Evolutionary conservation across 2,888 invertebrate genomes (phyloP).

Genomic region (Drosophila flavopinicola): DNA sequence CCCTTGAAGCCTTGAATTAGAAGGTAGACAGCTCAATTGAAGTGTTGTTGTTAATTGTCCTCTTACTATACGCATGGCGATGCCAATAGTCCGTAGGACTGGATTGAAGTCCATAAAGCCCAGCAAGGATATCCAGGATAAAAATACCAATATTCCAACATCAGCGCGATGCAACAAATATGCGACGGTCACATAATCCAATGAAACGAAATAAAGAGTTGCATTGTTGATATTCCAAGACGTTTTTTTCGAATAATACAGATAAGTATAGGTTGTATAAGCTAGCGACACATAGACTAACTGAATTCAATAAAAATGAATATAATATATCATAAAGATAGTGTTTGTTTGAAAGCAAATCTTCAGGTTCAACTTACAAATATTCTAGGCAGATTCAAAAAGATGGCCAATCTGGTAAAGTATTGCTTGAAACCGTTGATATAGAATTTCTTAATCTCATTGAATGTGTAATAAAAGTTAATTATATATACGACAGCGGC

Average conservation of each 20-base stretch:
- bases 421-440: slow-evolving; percentile 85
- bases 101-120: slow-evolving; percentile 91
- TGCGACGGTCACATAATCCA: slow-evolving; percentile 87
- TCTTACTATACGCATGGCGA: slow-evolving; percentile 16
- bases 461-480: slow-evolving; percentile 86
- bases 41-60: slow-evolving; percentile 75
- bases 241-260: neutral
- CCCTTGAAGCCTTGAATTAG: slow-evolving; percentile 86
- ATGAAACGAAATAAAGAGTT: slow-evolving; percentile 56
- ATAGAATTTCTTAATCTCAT: slow-evolving; percentile 86
- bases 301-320: slow-evolving; percentile 35
- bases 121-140: slow-evolving; percentile 89
- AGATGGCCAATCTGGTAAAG: slow-evolving; percentile 82
- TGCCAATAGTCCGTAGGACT: slow-evolving; percentile 83
- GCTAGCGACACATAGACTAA: slow-evolving; percentile 53
- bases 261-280: slow-evolving; percentile 26
- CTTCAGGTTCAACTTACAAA: slow-evolving; percentile 8
- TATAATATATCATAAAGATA: neutral
- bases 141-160: slow-evolving; percentile 87
- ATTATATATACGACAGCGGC: slow-evolving; percentile 85
- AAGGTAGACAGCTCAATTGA: neutral
- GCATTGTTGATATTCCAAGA: neutral
- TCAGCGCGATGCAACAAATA: slow-evolving; percentile 86
- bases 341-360: neutral
- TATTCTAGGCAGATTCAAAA: neutral